phyloP scores from a whole-genome alignment of 2,113 vertebrate genomes.

The Lathamus discolor region DNA sequence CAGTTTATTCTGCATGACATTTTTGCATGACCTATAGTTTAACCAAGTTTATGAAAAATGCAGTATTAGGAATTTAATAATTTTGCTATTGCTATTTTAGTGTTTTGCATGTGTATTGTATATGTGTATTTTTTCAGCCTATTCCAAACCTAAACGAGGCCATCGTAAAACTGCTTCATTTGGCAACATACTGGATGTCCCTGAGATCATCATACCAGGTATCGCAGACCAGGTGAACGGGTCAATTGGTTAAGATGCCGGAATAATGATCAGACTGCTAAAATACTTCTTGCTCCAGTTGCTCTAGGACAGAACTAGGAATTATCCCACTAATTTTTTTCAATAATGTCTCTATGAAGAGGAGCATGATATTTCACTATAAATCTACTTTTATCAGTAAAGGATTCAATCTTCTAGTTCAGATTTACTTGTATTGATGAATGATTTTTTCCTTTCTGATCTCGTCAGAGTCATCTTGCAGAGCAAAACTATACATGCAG shows the following conservation, averaged over 20 bases:
- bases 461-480: neutral
- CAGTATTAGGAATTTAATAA: conserved; percentile 72
- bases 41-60: conserved; percentile 75
- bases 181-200: conserved; percentile 99
- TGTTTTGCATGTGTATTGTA: conserved; percentile 94
- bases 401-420: neutral
- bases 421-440: neutral
- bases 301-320: neutral
- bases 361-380: neutral
- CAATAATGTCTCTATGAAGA: neutral
- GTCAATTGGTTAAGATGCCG: conserved; percentile 69
- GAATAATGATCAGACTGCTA: conserved; percentile 75
- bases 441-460: neutral
- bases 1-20: conserved; percentile 78
- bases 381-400: neutral
- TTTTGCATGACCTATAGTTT: conserved; percentile 79
- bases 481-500: neutral
- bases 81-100: conserved; percentile 80
- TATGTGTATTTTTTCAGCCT: conserved; percentile 97
- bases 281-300: conserved; percentile 87
- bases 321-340: neutral
- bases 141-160: conserved; percentile 95
- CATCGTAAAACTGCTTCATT: conserved; percentile 99
- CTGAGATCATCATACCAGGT: conserved; percentile 99
- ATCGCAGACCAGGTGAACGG: conserved; percentile 80